Evolutionary conservation across 2,113 vertebrate genomes (phyloP), one percentile per base, ranked within the genome.

Genomic region (Ictalurus furcatus): DNA sequence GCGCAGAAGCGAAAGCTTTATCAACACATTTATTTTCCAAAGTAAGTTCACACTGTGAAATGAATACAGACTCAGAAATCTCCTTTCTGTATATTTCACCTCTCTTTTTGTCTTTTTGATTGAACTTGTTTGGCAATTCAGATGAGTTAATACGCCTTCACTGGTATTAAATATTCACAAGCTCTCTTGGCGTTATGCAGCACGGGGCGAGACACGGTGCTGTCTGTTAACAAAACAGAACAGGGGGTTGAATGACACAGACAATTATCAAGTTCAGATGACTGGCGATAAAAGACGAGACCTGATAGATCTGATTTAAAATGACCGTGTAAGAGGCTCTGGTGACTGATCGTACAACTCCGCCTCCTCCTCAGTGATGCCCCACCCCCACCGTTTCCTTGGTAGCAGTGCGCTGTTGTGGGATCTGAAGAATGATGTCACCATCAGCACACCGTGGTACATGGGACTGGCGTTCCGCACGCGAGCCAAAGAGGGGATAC

Each of bases 391-490:
- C 93, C 97, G 96, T 92, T 99, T 99, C 94, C 96, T 94, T 85
- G 98, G 98, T 88, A 98, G 97, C 87, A 96, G 98, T 30, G 95
- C 96, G 74, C 96, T 99, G 79, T 97, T 95, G 94, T 99, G 98
- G 98, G 97, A 99, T 94, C 97, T 99, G 90, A 99, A 97, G 94
- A 97, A 95, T 3, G 98, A 99, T 0, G 90, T 98, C 90, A 96
- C 96, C 90, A 97, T 99, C 91, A 98, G 97, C 1, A 96, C 97
- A 14, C 98, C 98, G 0, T 99, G 98, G 98, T 99, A 97, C 93
- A 94, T 99, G 90, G 98, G 98, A 14, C 94, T 99, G 91, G 96
- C 97, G 0, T 99, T 99, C 92, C 96, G 98, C 85, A 99, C 98
- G 0, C 96, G 98, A 86, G 95, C 96, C 0, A 92, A 86, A 0